Conservation (phyloP, 1,140 invertebrate species). For the Penaeus indicus region DNA sequence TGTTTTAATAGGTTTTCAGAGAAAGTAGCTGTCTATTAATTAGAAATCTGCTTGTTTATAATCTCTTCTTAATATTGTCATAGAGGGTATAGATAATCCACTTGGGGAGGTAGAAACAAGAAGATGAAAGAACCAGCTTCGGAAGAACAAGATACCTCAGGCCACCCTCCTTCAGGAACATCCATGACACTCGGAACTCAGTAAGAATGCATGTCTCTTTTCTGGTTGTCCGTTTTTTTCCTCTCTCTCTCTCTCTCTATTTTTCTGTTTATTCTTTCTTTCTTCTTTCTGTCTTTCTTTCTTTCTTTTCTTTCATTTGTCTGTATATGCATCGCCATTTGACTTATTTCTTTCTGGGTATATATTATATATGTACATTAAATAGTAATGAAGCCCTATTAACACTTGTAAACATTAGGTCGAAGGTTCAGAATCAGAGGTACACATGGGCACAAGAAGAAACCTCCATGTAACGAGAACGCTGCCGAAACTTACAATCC, state of each 20-base stretch:
- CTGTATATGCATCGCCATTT: background rate
- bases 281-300: background rate
- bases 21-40: no score
- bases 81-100: constrained; percentile 27
- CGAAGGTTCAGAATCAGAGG: constrained; percentile 43
- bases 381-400: background rate
- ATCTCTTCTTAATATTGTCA: background rate
- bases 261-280: background rate
- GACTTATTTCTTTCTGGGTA: background rate
- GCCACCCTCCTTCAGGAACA: constrained; percentile 50
- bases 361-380: background rate
- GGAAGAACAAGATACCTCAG: constrained; percentile 53
- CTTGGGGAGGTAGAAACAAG: constrained; percentile 30
- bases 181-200: constrained; percentile 58
- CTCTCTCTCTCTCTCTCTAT: background rate
- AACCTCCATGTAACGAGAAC: constrained; percentile 37
- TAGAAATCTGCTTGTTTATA: background rate
- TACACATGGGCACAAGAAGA: constrained; percentile 46
- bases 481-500: constrained; percentile 34
- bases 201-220: background rate
- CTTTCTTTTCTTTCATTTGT: background rate
- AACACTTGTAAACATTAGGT: constrained; percentile 18
- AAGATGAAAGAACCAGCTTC: constrained; percentile 44
- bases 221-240: background rate
- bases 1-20: background rate